These are phyloP conservation scores for Osmerus mordax DNA, from an alignment of 2,113 vertebrate species.

Conservation along the genomic window DNA sequence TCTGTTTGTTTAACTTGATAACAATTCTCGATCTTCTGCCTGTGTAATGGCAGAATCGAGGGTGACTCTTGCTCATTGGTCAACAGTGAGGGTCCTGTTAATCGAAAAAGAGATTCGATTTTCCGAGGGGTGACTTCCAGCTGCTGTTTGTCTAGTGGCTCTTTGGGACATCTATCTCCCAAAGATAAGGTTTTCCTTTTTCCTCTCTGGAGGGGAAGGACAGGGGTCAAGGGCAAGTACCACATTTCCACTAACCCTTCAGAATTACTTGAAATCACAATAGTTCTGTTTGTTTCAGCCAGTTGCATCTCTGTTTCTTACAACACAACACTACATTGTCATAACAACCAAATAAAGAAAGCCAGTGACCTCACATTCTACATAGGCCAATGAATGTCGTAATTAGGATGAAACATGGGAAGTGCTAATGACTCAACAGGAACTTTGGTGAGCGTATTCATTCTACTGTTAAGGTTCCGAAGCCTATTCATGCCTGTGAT, in stretches of 20 bases:
- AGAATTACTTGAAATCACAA: conserved; percentile 17
- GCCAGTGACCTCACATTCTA: background rate
- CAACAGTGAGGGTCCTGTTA: conserved; percentile 47
- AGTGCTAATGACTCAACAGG: background rate
- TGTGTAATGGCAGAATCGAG: conserved; percentile 28
- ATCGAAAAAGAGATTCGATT: conserved; percentile 47
- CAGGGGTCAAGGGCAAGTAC: conserved; percentile 30
- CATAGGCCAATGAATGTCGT: background rate
- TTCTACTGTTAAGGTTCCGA: background rate
- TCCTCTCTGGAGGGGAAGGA: conserved; percentile 38
- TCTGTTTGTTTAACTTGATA: conserved; percentile 1
- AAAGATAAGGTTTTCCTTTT: conserved; percentile 48
- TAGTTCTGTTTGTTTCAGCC: background rate
- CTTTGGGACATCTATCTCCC: conserved; percentile 45
- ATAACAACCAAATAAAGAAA: conserved; percentile 45
- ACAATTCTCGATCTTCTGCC: conserved; percentile 9
- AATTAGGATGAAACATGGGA: background rate
- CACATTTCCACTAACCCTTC: conserved; percentile 31
- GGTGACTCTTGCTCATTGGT: conserved; percentile 6
- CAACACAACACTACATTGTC: conserved; percentile 12
- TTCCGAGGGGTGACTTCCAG: conserved; percentile 57
- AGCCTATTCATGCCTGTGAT: background rate
- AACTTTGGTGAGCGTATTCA: conserved; percentile 8
- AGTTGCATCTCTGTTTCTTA: background rate
- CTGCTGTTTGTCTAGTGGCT: conserved; percentile 44